Conservation (phyloP, 2,888 invertebrate species). For the Myopa tessellatipennis region DNA sequence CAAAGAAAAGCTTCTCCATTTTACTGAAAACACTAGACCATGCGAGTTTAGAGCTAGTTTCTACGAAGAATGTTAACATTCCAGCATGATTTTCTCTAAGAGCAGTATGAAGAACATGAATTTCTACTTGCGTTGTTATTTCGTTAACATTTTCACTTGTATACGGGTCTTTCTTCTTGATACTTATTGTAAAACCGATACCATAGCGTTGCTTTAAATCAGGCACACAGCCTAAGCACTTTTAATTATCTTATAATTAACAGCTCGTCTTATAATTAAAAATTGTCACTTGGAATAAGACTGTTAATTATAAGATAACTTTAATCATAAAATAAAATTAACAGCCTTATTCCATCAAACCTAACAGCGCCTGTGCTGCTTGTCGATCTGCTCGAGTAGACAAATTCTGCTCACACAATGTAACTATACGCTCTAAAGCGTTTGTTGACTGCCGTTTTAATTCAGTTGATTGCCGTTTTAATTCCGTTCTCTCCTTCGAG, state of each 20-base stretch:
- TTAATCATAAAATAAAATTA: too few species aligned
- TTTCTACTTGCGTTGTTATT: slow-evolving; percentile 54
- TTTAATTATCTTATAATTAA: slow-evolving; percentile 48
- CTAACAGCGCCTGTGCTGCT: too few species aligned
- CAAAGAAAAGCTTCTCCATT: slow-evolving; percentile 70
- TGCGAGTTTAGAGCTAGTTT: slow-evolving; percentile 67
- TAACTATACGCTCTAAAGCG: too few species aligned
- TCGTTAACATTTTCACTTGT: slow-evolving; percentile 60
- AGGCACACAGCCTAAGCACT: slow-evolving; percentile 79
- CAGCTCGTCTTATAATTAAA: too few species aligned
- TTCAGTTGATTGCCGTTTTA: too few species aligned
- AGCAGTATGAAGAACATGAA: slow-evolving; percentile 69
- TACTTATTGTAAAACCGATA: slow-evolving; percentile 74
- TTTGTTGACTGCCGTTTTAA: too few species aligned
- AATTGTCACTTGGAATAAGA: too few species aligned
- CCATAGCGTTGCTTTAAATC: slow-evolving; percentile 79
- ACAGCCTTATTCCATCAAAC: too few species aligned
- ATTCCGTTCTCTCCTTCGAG: too few species aligned
- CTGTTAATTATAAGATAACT: too few species aligned
- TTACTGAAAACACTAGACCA: slow-evolving; percentile 75
- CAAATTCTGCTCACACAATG: too few species aligned
- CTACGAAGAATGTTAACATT: slow-evolving; percentile 77
- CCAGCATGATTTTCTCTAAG: slow-evolving; percentile 79
- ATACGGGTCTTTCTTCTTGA: slow-evolving; percentile 55
- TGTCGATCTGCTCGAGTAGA: too few species aligned